Conservation (phyloP, 2,888 invertebrate genomes). For the Ennomos erosarius region DNA sequence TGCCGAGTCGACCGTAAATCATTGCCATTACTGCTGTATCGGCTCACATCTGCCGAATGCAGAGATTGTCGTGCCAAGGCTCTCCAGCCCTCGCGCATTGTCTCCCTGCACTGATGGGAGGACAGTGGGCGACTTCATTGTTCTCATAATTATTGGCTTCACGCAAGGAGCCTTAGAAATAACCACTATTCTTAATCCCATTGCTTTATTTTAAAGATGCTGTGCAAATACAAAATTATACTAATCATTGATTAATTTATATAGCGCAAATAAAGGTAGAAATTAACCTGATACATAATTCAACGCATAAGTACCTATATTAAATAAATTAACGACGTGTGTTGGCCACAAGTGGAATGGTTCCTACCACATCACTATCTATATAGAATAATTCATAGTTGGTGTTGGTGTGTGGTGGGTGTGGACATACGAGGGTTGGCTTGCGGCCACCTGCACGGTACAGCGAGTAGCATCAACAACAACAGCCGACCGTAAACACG, state of each 20-base stretch:
- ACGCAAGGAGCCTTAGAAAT: not conserved
- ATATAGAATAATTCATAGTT: constrained; percentile 3
- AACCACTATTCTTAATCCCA: too few species aligned
- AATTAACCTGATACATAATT: constrained; percentile 18
- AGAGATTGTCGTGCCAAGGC: constrained; percentile 20
- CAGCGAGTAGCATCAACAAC: constrained; percentile 22
- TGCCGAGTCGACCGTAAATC: constrained; percentile 18
- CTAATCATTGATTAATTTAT: too few species aligned
- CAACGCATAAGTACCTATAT: constrained; percentile 7
- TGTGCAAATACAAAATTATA: too few species aligned
- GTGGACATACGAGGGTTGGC: constrained; percentile 37
- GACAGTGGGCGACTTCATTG: constrained; percentile 22
- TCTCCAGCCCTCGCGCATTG: constrained; percentile 15
- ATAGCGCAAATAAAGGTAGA: constrained; percentile 4
- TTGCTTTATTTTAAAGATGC: too few species aligned
- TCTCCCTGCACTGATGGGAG: constrained; percentile 13
- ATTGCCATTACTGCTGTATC: not conserved
- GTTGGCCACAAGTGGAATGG: constrained; percentile 29
- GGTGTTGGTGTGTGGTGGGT: too few species aligned
- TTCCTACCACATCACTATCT: too few species aligned
- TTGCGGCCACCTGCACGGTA: constrained; percentile 42
- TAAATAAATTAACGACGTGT: constrained; percentile 29
- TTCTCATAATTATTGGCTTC: constrained; percentile 14
- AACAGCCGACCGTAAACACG: constrained; percentile 31
- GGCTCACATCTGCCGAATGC: constrained; percentile 28